Percentiles rank a stretch among this genome's conserved stretches.
Conservation (phyloP, 2,113 vertebrate species). For the Opisthocomus hoazin region DNA sequence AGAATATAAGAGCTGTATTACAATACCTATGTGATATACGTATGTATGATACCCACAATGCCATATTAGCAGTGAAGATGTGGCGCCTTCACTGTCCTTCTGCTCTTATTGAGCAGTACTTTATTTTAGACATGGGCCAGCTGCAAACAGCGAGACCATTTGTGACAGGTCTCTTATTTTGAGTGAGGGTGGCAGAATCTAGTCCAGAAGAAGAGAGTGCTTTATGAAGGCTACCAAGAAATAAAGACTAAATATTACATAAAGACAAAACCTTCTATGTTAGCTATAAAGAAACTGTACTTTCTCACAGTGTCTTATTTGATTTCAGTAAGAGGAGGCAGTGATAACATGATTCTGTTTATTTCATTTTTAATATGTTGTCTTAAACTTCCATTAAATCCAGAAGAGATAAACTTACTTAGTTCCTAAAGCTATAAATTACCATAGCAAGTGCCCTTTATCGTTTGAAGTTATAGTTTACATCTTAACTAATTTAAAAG, state of each 20-base stretch:
- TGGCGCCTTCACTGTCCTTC: neutral
- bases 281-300: neutral
- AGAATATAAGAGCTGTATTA: neutral
- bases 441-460: neutral
- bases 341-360: slow-evolving; percentile 1
- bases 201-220: neutral
- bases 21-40: neutral
- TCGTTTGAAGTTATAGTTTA: slow-evolving; percentile 17
- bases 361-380: slow-evolving; percentile 46
- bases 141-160: neutral
- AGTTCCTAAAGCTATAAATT: slow-evolving; percentile 42
- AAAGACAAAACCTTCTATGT: neutral
- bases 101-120: neutral
- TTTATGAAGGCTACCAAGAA: neutral
- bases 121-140: neutral
- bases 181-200: neutral
- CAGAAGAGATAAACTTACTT: slow-evolving; percentile 11
- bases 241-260: neutral
- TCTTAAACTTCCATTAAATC: slow-evolving; percentile 48
- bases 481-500: slow-evolving; percentile 32
- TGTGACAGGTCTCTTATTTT: neutral
- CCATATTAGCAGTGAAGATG: neutral
- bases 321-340: neutral
- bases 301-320: neutral
- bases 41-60: neutral